Evolutionary conservation across 2,113 vertebrate genomes (phyloP).

Genomic region (Amazona guildingii): DNA sequence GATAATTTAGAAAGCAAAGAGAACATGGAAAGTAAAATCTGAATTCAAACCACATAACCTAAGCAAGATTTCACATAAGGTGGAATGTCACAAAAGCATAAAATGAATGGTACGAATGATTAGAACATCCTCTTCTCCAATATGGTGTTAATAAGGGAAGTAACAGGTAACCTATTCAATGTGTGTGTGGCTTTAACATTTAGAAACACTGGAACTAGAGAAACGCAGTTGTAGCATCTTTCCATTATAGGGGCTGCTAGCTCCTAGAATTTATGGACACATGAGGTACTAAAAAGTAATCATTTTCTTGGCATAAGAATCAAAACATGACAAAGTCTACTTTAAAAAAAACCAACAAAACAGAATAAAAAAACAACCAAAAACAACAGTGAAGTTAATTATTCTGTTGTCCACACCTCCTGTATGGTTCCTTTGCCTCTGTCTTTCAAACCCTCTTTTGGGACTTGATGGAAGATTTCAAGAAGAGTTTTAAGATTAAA

Average conservation of each 20-base stretch:
- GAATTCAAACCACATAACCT: background rate
- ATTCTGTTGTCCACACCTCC: background rate
- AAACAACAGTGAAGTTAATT: background rate
- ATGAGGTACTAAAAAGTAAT: background rate
- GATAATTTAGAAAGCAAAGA: background rate
- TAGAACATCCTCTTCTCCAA: background rate
- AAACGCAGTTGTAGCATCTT: background rate
- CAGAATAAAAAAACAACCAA: too few relatives aligned
- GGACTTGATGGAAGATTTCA: background rate
- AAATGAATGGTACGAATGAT: background rate
- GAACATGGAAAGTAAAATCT: background rate
- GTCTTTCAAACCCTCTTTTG: background rate
- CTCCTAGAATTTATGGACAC: background rate
- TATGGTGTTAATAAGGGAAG: background rate
- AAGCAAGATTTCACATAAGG: background rate
- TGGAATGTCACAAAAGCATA: background rate
- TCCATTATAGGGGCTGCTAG: background rate
- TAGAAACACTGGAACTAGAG: background rate
- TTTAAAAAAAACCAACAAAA: background rate
- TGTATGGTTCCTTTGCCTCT: background rate
- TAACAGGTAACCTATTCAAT: background rate
- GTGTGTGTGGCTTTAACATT: background rate
- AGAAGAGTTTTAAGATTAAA: constrained; percentile 12
- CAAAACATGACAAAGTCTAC: background rate
- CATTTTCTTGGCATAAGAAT: background rate